phyloP scores from a whole-genome alignment of 2,113 vertebrate species.

The Columba janthina region DNA sequence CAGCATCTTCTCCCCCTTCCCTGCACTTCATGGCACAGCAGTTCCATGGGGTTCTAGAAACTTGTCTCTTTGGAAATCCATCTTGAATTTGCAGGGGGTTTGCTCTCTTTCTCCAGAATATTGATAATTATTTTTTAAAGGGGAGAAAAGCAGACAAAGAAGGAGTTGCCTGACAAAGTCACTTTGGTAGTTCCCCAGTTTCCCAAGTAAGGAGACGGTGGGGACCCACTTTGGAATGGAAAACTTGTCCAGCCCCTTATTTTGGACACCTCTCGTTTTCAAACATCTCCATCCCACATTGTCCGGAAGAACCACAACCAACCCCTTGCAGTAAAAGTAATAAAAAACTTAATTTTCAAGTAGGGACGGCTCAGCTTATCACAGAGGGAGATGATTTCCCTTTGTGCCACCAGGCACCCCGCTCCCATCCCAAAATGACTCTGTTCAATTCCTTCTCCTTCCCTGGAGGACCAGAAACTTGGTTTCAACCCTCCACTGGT shows the following conservation, averaged over 20 bases:
- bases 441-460: neutral
- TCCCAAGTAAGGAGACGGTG: rapidly evolving
- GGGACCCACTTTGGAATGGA: neutral
- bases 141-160: neutral
- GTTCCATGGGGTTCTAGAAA: neutral
- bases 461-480: neutral
- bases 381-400: neutral
- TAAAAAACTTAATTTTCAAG: neutral
- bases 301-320: neutral
- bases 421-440: neutral
- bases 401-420: neutral
- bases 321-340: neutral
- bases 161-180: neutral
- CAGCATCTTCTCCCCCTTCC: neutral
- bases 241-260: neutral
- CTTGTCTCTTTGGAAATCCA: neutral
- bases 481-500: neutral
- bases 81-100: neutral
- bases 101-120: neutral
- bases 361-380: rapidly evolving
- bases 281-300: neutral
- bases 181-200: neutral
- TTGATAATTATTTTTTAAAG: neutral
- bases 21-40: rapidly evolving
- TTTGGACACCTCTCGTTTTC: neutral